Base-by-base conservation (phyloP, 2,113 vertebrate genomes). In the Ivindomyrus marchei region DNA sequence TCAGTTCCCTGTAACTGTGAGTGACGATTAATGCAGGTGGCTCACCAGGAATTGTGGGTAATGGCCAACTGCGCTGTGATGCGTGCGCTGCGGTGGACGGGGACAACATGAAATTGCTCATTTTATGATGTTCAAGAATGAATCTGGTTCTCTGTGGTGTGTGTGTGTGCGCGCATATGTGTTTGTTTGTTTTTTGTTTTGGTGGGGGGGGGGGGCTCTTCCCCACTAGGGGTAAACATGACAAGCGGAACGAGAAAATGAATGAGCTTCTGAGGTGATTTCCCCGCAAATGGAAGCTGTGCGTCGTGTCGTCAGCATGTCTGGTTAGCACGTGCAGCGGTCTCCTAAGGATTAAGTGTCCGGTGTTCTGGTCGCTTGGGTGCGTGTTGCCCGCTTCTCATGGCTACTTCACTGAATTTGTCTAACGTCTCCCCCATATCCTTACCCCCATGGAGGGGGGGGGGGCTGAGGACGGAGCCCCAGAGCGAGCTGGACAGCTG, bases 311-410 rank as follows among this genome's bases (percentile, higher is more conserved):
- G 4, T 31, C 4, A 31, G 10, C 27, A 2, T 15, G 31, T 74
- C 66, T 36, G 0, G 0, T 36, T 15, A 74, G 11, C 17, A 0
- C 2, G 6, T 2, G 1, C 36, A 17, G 15, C 1, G 31, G 27
- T 9, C 27, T 31, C 66, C 66, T 31, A 4, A 36, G 27, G 66
- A 31, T 74, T 70, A 27, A 70, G 9, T 70, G 27, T 27, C 62
- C 1, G 3, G n/a, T 31, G 2, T 66, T 66, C 62, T 27, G 62
- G 62, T 15, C 3, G 70, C 27, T 15, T 9, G 9, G n/a, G n/a
- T 74, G 10, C 3, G 10, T n/a, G 11, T 13, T 5, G 31, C 66
- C 66, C 11, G 2, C 11, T 36, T 27, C 31, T 31, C 27, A 52
- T 52, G 15, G 50, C 50, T 52, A 52, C 50, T 1, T 52, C 15